A percentile compares a stretch with the other conserved stretches of the same genome.
Evolutionary conservation across 2,888 invertebrate genomes (phyloP).

Genomic region (Drosophila acutilabella): DNA sequence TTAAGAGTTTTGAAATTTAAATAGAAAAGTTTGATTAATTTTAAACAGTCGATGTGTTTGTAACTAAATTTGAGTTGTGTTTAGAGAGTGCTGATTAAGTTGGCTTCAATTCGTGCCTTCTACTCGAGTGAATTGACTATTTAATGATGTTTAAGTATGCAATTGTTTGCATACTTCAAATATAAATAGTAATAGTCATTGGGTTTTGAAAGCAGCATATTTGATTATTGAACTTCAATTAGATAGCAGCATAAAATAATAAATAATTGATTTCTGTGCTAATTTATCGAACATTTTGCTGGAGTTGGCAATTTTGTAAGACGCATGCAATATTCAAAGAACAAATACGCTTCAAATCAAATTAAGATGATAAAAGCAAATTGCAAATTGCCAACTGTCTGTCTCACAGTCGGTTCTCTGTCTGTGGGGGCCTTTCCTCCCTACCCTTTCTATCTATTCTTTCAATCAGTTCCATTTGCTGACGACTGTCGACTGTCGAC

Average conservation of each 20-base stretch:
- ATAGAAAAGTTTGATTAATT: neutral
- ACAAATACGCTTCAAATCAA: conserved; percentile 73
- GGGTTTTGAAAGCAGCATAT: neutral
- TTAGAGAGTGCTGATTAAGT: neutral
- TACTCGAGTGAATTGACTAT: neutral
- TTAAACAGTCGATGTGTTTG: neutral
- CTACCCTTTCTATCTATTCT: conserved; percentile 14
- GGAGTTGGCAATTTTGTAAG: conserved; percentile 16
- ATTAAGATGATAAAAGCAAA: conserved; percentile 81
- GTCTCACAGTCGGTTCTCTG: neutral
- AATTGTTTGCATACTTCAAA: conserved; percentile 1
- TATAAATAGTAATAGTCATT: conserved; percentile 4
- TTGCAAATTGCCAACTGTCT: conserved; percentile 69
- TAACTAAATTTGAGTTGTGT: too few relatives aligned
- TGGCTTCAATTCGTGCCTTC: too few relatives aligned
- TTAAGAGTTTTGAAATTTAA: neutral
- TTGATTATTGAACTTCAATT: conserved; percentile 53
- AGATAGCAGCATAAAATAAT: conserved; percentile 38
- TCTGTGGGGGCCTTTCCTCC: neutral
- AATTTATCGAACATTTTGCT: conserved; percentile 49
- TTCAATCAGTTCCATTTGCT: conserved; percentile 25
- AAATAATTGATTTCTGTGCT: conserved; percentile 70
- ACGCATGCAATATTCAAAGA: conserved; percentile 12
- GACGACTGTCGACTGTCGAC: conserved; percentile 30
- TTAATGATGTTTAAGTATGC: conserved; percentile 10